Percentiles rank a stretch among this genome's conserved stretches.
Conservation (phyloP, 2,797 vertebrate genomes). For the Ceyx erithaca region DNA sequence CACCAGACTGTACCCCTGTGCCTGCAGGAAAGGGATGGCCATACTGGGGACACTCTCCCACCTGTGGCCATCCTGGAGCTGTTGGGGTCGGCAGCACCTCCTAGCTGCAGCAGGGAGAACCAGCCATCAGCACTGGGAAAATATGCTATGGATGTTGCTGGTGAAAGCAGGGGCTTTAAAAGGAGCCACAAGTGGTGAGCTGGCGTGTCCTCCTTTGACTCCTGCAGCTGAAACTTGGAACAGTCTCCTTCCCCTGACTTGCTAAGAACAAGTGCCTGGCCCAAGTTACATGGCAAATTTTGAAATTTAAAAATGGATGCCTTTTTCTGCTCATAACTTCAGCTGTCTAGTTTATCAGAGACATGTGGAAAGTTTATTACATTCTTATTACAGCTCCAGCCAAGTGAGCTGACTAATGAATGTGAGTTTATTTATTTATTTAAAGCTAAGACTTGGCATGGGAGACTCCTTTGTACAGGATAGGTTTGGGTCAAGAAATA, state of each 20-base stretch:
- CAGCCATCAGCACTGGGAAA: not conserved
- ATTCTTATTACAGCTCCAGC: constrained; percentile 44
- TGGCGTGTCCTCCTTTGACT: not conserved
- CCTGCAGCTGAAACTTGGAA: constrained; percentile 6
- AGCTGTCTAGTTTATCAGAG: constrained; percentile 59
- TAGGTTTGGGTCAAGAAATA: not conserved
- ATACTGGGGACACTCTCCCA: not conserved
- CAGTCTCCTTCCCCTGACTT: not conserved
- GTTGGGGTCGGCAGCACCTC: not conserved
- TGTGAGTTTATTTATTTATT: not conserved
- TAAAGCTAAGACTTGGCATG: not conserved
- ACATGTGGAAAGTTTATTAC: constrained; percentile 66
- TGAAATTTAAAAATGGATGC: constrained; percentile 37
- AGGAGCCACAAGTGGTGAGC: not conserved
- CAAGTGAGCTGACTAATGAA: constrained; percentile 54
- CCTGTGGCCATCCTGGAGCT: rapidly evolving
- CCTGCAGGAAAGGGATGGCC: rapidly evolving
- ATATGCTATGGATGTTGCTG: rapidly evolving
- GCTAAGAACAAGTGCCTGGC: constrained; percentile 56
- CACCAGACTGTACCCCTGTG: rapidly evolving
- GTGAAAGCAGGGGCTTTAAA: constrained; percentile 14
- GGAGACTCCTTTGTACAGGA: not conserved
- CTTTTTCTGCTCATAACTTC: constrained; percentile 54
- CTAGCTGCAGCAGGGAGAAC: rapidly evolving
- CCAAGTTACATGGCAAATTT: not conserved